phyloP scores from a whole-genome alignment of 64 coral and sea anemone species.

The Montipora capricornis region DNA sequence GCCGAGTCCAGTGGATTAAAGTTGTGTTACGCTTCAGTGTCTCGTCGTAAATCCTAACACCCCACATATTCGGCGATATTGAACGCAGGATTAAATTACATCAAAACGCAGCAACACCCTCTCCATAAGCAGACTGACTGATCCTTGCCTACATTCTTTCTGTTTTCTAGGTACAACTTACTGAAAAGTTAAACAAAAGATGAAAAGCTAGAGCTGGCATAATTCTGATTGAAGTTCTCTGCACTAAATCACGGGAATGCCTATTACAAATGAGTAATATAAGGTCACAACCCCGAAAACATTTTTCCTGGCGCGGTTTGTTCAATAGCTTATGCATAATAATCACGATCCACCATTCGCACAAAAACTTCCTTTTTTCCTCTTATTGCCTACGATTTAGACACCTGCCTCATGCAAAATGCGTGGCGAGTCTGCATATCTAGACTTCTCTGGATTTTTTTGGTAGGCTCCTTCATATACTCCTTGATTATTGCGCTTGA shows the following conservation, averaged over 20 bases:
- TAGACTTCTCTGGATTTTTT: neutral
- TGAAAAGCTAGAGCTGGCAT: neutral
- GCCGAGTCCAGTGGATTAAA: too few relatives aligned
- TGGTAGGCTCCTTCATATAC: constrained; percentile 1
- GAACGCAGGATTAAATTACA: too few relatives aligned
- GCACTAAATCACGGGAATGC: neutral
- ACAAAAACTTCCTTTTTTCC: too few relatives aligned
- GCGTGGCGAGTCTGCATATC: neutral
- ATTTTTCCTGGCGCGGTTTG: neutral
- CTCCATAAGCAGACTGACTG: neutral
- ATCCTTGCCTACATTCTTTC: neutral
- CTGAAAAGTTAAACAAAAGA: neutral
- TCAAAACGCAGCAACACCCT: neutral
- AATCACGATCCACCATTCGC: neutral
- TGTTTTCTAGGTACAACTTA: neutral
- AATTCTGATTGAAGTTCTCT: neutral
- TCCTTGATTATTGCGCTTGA: neutral
- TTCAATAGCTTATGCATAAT: neutral
- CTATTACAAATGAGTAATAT: neutral
- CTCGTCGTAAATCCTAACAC: too few relatives aligned
- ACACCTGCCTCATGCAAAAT: neutral
- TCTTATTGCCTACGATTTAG: neutral
- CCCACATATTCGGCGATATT: neutral
- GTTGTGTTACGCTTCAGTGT: too few relatives aligned
- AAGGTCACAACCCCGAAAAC: neutral